Base-by-base conservation (phyloP, 2,797 vertebrate genomes). In the Gobionotothen gibberifrons region DNA sequence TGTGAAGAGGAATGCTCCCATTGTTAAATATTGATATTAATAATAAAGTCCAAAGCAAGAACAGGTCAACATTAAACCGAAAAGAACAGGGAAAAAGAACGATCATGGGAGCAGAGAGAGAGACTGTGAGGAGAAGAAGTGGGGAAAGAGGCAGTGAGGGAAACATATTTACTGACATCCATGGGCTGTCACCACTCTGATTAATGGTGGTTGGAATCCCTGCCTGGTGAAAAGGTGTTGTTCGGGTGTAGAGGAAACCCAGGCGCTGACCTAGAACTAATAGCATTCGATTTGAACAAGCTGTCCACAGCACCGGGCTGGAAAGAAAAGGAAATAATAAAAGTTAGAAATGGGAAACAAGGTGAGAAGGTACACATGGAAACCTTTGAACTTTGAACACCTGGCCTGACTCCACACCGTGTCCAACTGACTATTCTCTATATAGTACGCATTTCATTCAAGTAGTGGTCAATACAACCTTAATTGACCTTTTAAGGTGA, bases 181-280 rank as follows among this genome's bases (percentile, higher is more conserved):
- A 94, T 90, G 90, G 92, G 93, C 94, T 94, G 94, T 94, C 94
- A 93, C 81, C 86, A 29, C 88, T 90, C 94, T 95, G 94, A 95
- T 95, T 94, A 94, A 95, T 95, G 93, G 93, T 78, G 81, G 88
- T 78, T 89, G 90, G 88, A 90, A 84, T 92, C 85, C 74, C 84
- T 91, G 92, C 92, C 90, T 94, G 89, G 88, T 93, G 92, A 88
- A 93, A 94, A 91, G 90, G 87, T 94, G 91, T 93, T 90, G 89
- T 92, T 89, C 90, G 92, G 91, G 89, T 90, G 91, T 89, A 82
- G 89, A 92, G 85, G 91, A 92, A 93, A 72, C 91, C 92, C 89
- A 78, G 82, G 83, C 88, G 42, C 78, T 92, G 93, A 95, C 93
- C 93, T 92, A 89, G 83, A 93, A 94, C 94, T 95, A 95, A 95